phyloP scores from a whole-genome alignment of 2,888 invertebrate genomes.

The Mylabris sibirica region DNA sequence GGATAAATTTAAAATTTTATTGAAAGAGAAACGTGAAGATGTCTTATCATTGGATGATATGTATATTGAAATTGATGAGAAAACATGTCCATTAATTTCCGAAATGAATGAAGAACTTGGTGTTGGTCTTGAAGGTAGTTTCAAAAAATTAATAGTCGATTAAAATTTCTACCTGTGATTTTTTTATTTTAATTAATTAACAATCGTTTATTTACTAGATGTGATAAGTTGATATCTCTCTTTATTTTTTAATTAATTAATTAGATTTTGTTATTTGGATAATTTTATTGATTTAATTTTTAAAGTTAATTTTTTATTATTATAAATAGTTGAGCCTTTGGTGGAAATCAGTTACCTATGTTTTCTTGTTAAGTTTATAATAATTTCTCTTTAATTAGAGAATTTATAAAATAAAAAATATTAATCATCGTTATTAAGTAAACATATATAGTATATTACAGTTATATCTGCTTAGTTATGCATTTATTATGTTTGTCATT shows the following conservation, averaged over 20 bases:
- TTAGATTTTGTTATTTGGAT: slow-evolving; percentile 12
- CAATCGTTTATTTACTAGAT: slow-evolving; percentile 17
- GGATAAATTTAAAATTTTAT: slow-evolving; percentile 72
- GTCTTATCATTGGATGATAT: slow-evolving; percentile 78
- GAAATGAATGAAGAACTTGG: slow-evolving; percentile 72
- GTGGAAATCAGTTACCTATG: slow-evolving; percentile 37
- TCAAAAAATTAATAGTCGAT: slow-evolving; percentile 85
- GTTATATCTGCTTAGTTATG: background rate
- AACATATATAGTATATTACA: background rate
- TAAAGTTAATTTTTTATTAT: background rate
- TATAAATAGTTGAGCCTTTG: slow-evolving; percentile 29
- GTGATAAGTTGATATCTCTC: slow-evolving; percentile 20
- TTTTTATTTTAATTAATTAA: too few species aligned
- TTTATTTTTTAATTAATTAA: slow-evolving; percentile 19
- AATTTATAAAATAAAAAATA: background rate
- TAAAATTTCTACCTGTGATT: slow-evolving; percentile 58
- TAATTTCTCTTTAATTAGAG: background rate
- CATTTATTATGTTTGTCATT: background rate
- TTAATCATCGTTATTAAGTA: background rate
- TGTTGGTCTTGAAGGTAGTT: slow-evolving; percentile 80
- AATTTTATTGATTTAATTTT: background rate
- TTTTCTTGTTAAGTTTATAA: slow-evolving; percentile 14
- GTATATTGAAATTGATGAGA: slow-evolving; percentile 73
- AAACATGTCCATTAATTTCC: slow-evolving; percentile 56
- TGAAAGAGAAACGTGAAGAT: slow-evolving; percentile 70